These are phyloP conservation scores for Taeniopygia guttata DNA, from an alignment of 2,797 vertebrate species.

Conservation along the genomic window DNA sequence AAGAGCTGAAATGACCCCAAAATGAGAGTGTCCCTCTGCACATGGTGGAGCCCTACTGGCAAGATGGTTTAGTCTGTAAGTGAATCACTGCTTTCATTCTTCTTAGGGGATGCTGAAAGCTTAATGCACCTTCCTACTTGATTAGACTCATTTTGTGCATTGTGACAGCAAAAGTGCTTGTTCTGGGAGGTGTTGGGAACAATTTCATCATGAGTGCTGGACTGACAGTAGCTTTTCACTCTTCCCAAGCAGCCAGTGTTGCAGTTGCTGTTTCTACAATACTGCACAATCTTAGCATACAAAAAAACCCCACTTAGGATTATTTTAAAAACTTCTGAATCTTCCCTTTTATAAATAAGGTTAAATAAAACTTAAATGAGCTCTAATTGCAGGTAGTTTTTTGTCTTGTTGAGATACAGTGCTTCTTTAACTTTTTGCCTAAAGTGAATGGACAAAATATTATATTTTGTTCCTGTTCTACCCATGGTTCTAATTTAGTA, in stretches of 20 bases:
- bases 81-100: background rate
- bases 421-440: background rate
- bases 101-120: background rate
- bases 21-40: rapidly evolving
- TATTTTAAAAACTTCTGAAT: background rate
- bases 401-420: background rate
- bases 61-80: background rate
- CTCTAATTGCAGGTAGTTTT: background rate
- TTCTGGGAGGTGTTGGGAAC: background rate
- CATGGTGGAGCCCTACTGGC: rapidly evolving
- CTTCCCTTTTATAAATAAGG: background rate
- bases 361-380: background rate
- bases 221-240: background rate
- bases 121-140: background rate
- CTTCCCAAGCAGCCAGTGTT: background rate
- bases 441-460: background rate
- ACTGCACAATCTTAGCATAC: background rate
- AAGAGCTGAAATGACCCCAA: background rate
- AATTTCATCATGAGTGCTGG: background rate
- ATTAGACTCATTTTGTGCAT: background rate
- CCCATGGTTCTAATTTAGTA: background rate
- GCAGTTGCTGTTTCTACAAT: background rate
- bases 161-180: background rate
- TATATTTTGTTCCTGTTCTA: background rate
- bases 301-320: background rate